These are phyloP conservation scores for Papilio polytes DNA, from an alignment of 1,140 invertebrate species.

Conservation along the genomic window DNA sequence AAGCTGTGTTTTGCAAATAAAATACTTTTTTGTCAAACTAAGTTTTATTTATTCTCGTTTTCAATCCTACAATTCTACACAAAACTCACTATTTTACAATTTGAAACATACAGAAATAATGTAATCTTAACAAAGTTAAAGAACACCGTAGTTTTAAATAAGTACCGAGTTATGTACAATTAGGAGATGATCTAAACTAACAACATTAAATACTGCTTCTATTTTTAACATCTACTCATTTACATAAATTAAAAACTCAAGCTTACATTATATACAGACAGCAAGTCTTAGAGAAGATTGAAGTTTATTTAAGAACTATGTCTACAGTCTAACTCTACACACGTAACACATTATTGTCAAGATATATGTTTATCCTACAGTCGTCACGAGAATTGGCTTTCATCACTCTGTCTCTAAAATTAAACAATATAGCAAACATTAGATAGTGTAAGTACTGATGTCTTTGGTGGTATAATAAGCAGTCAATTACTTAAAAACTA, in stretches of 20 bases:
- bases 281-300: conserved; percentile 5
- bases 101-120: conserved; percentile 24
- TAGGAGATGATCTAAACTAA: conserved; percentile 19
- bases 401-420: background rate
- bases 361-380: conserved; percentile 44
- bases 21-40: conserved; percentile 34
- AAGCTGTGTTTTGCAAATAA: conserved; percentile 30
- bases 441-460: conserved; percentile 38
- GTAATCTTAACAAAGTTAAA: conserved; percentile 22
- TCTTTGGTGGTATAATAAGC: conserved; percentile 29
- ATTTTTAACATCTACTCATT: conserved; percentile 36
- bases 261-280: conserved; percentile 39
- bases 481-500: conserved; percentile 39
- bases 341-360: conserved; percentile 55
- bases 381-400: conserved; percentile 22
- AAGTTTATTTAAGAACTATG: conserved; percentile 19
- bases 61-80: conserved; percentile 37
- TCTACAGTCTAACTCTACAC: conserved; percentile 38
- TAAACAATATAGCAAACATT: background rate
- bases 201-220: conserved; percentile 24
- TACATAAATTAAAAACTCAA: conserved; percentile 33
- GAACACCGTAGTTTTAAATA: conserved; percentile 36
- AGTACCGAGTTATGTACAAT: conserved; percentile 38
- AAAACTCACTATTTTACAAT: conserved; percentile 36
- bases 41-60: conserved; percentile 35